These are phyloP conservation scores for Rutpela maculata DNA, from an alignment of 2,888 invertebrate species.

Conservation along the genomic window DNA sequence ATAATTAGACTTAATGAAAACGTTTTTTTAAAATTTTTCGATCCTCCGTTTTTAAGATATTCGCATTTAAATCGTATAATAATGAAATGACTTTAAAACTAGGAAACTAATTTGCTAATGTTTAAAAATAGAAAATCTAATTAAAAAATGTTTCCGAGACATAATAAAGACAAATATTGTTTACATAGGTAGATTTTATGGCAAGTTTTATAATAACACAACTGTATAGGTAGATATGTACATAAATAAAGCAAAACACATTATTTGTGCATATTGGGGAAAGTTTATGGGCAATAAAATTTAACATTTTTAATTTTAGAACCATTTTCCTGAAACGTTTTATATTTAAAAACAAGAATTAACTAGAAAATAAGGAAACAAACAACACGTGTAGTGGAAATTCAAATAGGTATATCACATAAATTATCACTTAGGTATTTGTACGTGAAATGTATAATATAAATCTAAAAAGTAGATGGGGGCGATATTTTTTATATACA, in stretches of 20 bases:
- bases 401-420: background rate
- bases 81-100: too few species aligned
- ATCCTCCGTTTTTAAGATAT: too few species aligned
- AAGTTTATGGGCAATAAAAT: background rate
- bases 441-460: background rate
- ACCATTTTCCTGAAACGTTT: slow-evolving; percentile 1
- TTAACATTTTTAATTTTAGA: background rate
- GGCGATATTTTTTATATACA: slow-evolving; percentile 37
- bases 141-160: slow-evolving; percentile 16
- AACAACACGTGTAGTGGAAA: background rate
- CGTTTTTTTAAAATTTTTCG: too few species aligned
- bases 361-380: background rate
- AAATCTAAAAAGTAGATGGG: slow-evolving; percentile 1
- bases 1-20: too few species aligned
- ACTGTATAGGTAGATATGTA: slow-evolving; percentile 4
- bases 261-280: slow-evolving; percentile 8
- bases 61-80: too few species aligned
- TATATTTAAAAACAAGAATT: background rate
- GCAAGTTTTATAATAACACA: slow-evolving; percentile 21
- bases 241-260: slow-evolving; percentile 26
- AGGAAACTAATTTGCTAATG: background rate
- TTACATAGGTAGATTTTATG: slow-evolving; percentile 38
- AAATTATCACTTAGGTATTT: slow-evolving; percentile 16
- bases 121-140: slow-evolving; percentile 8
- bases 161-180: slow-evolving; percentile 30